Evolutionary conservation across 2,113 vertebrate genomes (phyloP).

Genomic region (Leptosomus discolor): DNA sequence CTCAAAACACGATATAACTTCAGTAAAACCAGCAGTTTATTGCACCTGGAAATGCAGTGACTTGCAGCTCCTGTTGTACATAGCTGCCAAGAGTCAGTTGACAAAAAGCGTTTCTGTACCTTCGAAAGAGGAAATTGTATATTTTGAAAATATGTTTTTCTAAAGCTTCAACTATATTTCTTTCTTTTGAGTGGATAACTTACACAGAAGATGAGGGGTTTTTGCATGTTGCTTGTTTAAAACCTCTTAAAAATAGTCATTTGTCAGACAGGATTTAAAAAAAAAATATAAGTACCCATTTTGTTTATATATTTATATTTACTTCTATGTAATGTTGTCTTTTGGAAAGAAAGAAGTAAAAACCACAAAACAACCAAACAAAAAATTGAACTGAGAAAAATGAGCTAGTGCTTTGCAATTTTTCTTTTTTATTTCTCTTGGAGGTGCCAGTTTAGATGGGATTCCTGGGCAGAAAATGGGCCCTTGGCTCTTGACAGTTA

Average conservation of each 20-base stretch:
- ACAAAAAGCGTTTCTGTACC: conserved; percentile 25
- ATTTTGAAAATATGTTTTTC: conserved; percentile 5
- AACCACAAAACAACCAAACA: neutral
- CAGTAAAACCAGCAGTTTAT: conserved; percentile 47
- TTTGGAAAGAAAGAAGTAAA: neutral
- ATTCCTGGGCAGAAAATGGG: neutral
- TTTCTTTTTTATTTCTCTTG: neutral
- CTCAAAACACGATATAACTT: conserved; percentile 56
- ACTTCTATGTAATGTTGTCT: neutral
- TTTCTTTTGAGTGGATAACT: neutral
- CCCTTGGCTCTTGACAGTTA: neutral
- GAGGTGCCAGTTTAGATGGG: neutral
- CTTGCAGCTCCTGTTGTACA: conserved; percentile 66
- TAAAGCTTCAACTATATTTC: neutral
- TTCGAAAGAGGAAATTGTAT: neutral
- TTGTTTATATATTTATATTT: neutral
- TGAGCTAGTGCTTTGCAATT: neutral
- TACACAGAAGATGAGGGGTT: neutral
- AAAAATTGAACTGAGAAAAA: neutral
- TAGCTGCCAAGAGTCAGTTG: conserved; percentile 32
- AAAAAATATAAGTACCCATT: neutral
- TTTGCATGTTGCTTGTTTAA: neutral
- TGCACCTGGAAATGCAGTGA: conserved; percentile 76
- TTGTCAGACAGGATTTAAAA: neutral
- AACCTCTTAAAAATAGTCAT: neutral